phyloP scores from a whole-genome alignment of 2,888 invertebrate genomes.

The Hirtodrosophila histrioides region DNA sequence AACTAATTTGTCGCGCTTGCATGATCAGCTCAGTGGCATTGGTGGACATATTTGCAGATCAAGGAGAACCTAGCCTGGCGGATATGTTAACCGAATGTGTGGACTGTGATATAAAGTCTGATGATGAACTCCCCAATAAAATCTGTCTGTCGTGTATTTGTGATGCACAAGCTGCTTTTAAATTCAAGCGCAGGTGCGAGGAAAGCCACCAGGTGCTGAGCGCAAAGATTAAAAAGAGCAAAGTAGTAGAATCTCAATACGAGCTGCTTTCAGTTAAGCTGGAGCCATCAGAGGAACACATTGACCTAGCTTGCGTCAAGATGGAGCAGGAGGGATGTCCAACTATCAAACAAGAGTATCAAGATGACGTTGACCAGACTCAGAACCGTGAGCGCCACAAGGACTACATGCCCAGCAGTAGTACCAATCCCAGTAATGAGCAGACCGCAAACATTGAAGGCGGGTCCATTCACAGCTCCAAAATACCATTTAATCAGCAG shows the following conservation, averaged over 20 bases:
- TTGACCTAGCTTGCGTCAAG: slow-evolving; percentile 1
- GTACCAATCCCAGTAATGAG: not conserved
- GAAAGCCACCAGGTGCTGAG: slow-evolving; percentile 26
- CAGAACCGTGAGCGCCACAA: not conserved
- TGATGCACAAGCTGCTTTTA: slow-evolving; percentile 38
- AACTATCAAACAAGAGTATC: not conserved
- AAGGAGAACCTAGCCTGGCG: slow-evolving; percentile 21
- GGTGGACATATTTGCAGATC: slow-evolving; percentile 45
- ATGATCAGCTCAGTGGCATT: slow-evolving; percentile 35
- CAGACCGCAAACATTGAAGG: not conserved
- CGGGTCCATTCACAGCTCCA: not conserved
- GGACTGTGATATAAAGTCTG: slow-evolving; percentile 9
- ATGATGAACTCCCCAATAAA: slow-evolving; percentile 38
- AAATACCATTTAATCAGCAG: not conserved
- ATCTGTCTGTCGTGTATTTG: slow-evolving; percentile 36
- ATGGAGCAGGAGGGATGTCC: not conserved
- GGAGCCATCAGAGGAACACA: not conserved
- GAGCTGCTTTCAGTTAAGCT: slow-evolving; percentile 3
- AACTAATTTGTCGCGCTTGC: slow-evolving; percentile 41
- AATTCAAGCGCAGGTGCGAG: slow-evolving; percentile 41
- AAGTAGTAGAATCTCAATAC: not conserved
- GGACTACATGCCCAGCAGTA: not conserved
- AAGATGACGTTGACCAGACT: not conserved
- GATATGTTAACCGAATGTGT: slow-evolving; percentile 39
- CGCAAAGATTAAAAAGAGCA: not conserved